Percentiles rank a stretch among this genome's conserved stretches.
Conservation (phyloP, 2,888 invertebrate species). For the Spatulosminthurus flaviceps region DNA sequence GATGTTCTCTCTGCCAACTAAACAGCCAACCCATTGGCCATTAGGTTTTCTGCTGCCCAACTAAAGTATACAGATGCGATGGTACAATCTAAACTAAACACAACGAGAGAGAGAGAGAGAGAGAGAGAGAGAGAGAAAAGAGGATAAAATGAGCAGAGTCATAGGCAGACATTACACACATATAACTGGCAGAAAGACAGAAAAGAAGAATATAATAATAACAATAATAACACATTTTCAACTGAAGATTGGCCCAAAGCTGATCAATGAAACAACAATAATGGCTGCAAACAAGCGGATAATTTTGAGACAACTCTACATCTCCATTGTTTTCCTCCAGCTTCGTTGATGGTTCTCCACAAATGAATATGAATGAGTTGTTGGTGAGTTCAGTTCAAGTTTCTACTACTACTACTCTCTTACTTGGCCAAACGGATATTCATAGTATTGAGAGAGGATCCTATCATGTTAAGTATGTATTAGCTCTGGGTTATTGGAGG, state of each 20-base stretch:
- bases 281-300: constrained; percentile 9
- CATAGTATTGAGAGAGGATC: neutral
- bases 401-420: neutral
- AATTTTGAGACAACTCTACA: constrained; percentile 3
- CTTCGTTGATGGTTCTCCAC: constrained; percentile 16
- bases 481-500: neutral
- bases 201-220: constrained; percentile 25
- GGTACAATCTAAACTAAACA: constrained; percentile 36
- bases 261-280: constrained; percentile 14
- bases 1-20: constrained; percentile 50
- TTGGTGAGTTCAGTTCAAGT: constrained; percentile 35
- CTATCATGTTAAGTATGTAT: neutral
- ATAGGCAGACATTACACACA: constrained; percentile 23
- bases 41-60: constrained; percentile 24
- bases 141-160: constrained; percentile 28
- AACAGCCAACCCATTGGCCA: constrained; percentile 42
- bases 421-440: neutral
- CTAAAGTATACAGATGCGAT: constrained; percentile 29
- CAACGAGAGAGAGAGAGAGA: no score
- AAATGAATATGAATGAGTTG: constrained; percentile 53
- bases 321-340: neutral
- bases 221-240: constrained; percentile 18
- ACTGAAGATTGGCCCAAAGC: constrained; percentile 1
- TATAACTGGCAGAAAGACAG: neutral
- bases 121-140: no score